Percentiles rank a stretch among this genome's conserved stretches.
These are phyloP conservation scores for Magallana ariakensis DNA, from an alignment of 1,140 invertebrate species.

Conservation along the genomic window DNA sequence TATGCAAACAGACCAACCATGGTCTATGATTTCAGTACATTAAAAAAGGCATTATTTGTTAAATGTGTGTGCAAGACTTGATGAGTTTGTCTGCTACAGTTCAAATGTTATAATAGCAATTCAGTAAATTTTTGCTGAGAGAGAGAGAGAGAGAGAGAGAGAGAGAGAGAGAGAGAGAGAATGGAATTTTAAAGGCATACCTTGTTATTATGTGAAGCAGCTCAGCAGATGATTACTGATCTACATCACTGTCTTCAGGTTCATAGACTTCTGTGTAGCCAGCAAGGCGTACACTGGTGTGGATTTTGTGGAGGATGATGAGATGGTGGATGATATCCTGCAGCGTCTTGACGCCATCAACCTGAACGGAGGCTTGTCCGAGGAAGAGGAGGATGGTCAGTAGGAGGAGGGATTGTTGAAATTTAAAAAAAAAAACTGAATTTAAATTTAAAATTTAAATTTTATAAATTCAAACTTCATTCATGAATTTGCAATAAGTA, in stretches of 20 bases:
- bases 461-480: no score
- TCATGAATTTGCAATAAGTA: no score
- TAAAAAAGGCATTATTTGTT: neutral
- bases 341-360: slow-evolving; percentile 53
- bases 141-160: no score
- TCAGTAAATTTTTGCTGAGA: no score
- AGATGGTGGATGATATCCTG: slow-evolving; percentile 64
- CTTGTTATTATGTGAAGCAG: no score
- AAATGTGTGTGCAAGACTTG: neutral
- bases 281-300: slow-evolving; percentile 58
- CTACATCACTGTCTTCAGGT: slow-evolving; percentile 51
- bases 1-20: no score
- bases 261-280: slow-evolving; percentile 60
- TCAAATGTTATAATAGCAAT: neutral
- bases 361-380: neutral
- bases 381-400: neutral
- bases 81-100: neutral
- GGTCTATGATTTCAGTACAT: neutral
- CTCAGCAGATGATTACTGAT: no score
- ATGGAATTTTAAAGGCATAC: no score
- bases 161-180: no score
- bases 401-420: no score
- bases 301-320: slow-evolving; percentile 54
- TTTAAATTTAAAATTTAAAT: no score
- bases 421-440: no score